Evolutionary conservation across 2,888 invertebrate species (phyloP), one percentile per base, ranked within the genome.

Genomic region (Luffia ferchaultella): DNA sequence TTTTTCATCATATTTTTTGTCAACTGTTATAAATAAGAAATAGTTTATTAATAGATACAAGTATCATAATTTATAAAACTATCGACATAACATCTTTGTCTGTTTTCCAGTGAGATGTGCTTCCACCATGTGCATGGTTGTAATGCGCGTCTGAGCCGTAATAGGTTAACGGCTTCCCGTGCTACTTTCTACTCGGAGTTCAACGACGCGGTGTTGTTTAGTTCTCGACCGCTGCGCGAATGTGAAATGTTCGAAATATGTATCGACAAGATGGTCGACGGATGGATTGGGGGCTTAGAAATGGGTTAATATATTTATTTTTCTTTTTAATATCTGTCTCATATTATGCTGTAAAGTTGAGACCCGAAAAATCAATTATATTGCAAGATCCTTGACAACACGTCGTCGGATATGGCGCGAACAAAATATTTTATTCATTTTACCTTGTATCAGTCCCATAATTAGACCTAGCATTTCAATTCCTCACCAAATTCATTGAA

Each of bases 221-320:
- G 95, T 53, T 95, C 92, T 68, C 86, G 97, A 49, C 93, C 96
- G 0, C 76, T 97, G 46, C 86, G 93, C 17, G 94, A 96, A 63
- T 93, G 94, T 46, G 97, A 97, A 72, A 87, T 97, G 73, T 97
- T 97, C 70, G 96, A 97, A 73, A 90, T 97, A 18, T 86, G 90
- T 46, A 89, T 97, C 46, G 96, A 97, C 67, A 92, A 90, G 62
- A 93, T 96, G 89, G 94, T 96, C 16, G 95, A 94, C 59, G 88
- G 95, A 55, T 97, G 96, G 97, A 93, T 93, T 12, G 96, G 97
- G 2, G 94, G 95, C 54, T 90, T 97, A 50, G 96, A 96, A 85
- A 92, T 93, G 54, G 93, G 92, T 90, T 65, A n/a, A n/a, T 59
- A 55, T 15, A 15, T 1, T 16, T 2, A n/a, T 48, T 30, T 76